Evolutionary conservation across 2,797 vertebrate species (phyloP).

Genomic region (Takifugu ocellatus): DNA sequence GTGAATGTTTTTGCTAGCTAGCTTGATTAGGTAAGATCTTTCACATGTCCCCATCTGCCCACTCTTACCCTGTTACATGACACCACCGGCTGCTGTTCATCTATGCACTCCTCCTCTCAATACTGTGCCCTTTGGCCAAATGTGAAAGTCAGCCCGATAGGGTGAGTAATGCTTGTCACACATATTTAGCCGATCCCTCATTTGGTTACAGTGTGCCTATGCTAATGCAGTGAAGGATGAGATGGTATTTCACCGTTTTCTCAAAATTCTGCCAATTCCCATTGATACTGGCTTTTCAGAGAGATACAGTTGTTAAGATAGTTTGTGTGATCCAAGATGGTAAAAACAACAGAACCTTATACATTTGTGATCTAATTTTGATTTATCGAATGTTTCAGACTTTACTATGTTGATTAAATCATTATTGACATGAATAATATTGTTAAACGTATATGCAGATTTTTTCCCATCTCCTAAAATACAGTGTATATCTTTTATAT

Average conservation of each 20-base stretch:
- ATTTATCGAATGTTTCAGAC: not conserved
- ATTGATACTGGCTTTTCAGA: not conserved
- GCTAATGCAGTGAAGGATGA: conserved; percentile 21
- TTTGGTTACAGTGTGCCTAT: conserved; percentile 4
- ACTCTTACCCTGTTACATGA: conserved; percentile 18
- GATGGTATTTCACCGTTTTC: not conserved
- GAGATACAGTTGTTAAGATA: not conserved
- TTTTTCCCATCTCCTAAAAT: too few relatives aligned
- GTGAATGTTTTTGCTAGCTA: not conserved
- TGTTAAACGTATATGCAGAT: too few relatives aligned
- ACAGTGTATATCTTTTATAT: too few relatives aligned
- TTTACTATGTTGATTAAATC: too few relatives aligned
- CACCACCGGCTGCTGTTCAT: not conserved
- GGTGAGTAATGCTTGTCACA: conserved; percentile 31
- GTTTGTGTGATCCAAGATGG: too few relatives aligned
- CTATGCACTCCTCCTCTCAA: not conserved
- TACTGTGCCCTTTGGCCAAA: conserved; percentile 2
- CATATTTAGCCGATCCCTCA: conserved; percentile 28
- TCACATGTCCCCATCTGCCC: conserved; percentile 20
- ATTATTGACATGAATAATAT: too few relatives aligned
- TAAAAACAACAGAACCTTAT: not conserved
- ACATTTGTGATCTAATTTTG: conserved; percentile 4
- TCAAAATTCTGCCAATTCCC: too few relatives aligned
- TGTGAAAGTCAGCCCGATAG: not conserved
- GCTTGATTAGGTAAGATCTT: not conserved